Evolutionary conservation across 2,113 vertebrate species (phyloP), one percentile per base, ranked within the genome.

Genomic region (Neofelis nebulosa): DNA sequence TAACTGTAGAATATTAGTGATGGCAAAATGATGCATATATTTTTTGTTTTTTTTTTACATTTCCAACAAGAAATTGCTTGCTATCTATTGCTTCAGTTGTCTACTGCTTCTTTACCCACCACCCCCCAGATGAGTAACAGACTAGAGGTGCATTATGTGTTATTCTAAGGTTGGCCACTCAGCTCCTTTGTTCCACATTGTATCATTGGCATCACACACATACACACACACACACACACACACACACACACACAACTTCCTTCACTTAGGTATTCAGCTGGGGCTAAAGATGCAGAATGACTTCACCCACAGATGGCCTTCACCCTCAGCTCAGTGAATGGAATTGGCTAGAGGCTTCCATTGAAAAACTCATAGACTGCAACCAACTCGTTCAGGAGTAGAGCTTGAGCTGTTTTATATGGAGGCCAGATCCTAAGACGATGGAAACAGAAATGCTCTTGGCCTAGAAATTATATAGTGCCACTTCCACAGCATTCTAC

Each of bases 11-110:
- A 48, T 76, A 55, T 87, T 55, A 95, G 8, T 36, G 29, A 68
- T 65, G 61, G 2, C 3, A 83, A 38, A 63, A 91, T 1, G 90
- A 36, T 36, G 10, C 5, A 84, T 63, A 89, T 85, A 5, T 82
- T 38, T 73, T 1, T 78, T 38, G 12, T 29, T 87, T 87, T 63
- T 55, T 50, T 63, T 55, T 50, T 50, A 55, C 27, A 74, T 50
- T 90, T 84, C 74, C 74, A 95, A 25, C 4, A 55, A 91, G 13
- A 88, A 85, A 21, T 66, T 78, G 5, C 9, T 61, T 5, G 18
- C 86, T 95, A 74, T n/a, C 16, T 66, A 7, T 73, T 57, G 19
- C 73, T 86, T 66, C 7, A 14, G 18, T 92, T 95, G 74, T n/a
- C 13, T 73, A 5, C 63, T 57, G 19, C 74, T 87, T 95, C 27